phyloP scores from a whole-genome alignment of 2,797 vertebrate genomes.

The Acrossocheilus fasciatus region DNA sequence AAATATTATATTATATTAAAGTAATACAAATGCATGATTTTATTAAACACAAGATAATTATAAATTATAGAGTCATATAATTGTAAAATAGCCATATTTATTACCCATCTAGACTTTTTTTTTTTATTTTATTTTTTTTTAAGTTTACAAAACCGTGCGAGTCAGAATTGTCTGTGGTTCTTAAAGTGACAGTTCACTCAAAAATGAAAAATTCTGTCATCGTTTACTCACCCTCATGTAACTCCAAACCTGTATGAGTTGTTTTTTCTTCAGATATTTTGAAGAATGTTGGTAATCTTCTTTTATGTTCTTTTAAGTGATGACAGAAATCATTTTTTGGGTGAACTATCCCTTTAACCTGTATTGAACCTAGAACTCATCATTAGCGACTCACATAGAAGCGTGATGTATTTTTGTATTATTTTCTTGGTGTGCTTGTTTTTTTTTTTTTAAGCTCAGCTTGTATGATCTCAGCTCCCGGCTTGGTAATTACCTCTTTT shows the following conservation, averaged over 20 bases:
- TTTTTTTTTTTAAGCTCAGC: background rate
- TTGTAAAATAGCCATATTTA: background rate
- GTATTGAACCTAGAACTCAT: background rate
- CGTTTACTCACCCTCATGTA: background rate
- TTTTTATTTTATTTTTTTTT: no score
- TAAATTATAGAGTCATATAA: background rate
- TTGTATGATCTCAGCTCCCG: background rate
- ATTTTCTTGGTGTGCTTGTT: background rate
- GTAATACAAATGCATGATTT: background rate
- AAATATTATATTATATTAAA: no score
- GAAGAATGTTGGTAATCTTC: no score
- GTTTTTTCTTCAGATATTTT: no score
- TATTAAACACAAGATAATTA: background rate
- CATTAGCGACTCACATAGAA: background rate
- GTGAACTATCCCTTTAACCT: background rate
- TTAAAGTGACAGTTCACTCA: background rate
- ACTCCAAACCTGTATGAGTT: background rate
- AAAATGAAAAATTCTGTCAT: background rate
- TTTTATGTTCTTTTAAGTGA: no score
- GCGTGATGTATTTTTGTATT: background rate
- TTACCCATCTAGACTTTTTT: background rate
- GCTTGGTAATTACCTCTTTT: constrained; percentile 14
- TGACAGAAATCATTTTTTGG: no score
- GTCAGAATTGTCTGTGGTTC: background rate
- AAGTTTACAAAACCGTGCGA: background rate